Base-by-base conservation (phyloP, 2,113 vertebrate species). In the Bos javanicus region DNA sequence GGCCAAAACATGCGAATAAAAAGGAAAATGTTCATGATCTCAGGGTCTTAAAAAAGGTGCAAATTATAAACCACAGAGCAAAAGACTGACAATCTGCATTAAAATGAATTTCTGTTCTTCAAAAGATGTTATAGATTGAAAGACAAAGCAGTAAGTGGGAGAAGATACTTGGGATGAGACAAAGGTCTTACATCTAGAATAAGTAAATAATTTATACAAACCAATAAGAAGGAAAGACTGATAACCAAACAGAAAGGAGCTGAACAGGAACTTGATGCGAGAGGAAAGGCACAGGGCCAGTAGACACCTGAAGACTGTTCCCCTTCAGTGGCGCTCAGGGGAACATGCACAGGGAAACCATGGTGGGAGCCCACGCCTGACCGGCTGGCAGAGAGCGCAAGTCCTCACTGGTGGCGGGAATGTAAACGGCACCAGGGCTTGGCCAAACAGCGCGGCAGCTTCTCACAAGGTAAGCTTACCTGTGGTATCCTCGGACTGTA, bases 381-480 rank as follows among this genome's bases (percentile, higher is more conserved):
- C 30, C 3, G 8, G 14, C 6, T 5, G 30, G 86, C 86, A 25
- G 2, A 52, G 3, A 16, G 46, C 23, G 0, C 3, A 3, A 9
- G 81, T 6, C 8, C 33, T 50, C 25, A 16, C 60, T 52, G 7
- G 25, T 5, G 13, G 48, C 48, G 19, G 43, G 43, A 14, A 15
- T 0, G 12, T n/a, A 23, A 56, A 56, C 0, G n/a, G 81, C 50
- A 9, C 21, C 5, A 16, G 4, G 28, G 0, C 76, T 43, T n/a
- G 5, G 39, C 28, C 48, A 50, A 48, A n/a, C 2, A 48, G 19
- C 23, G 4, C 0, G 19, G 43, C 59, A 87, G 59, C 21, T 50
- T 25, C 59, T 86, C 8, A 46, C 60, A 86, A 28, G 14, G 76
- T 86, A 23, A 60, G 62, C 11, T 12, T 33, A 48, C 39, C 21